phyloP scores from a whole-genome alignment of 2,797 vertebrate species.

The Vespertilio murinus region DNA sequence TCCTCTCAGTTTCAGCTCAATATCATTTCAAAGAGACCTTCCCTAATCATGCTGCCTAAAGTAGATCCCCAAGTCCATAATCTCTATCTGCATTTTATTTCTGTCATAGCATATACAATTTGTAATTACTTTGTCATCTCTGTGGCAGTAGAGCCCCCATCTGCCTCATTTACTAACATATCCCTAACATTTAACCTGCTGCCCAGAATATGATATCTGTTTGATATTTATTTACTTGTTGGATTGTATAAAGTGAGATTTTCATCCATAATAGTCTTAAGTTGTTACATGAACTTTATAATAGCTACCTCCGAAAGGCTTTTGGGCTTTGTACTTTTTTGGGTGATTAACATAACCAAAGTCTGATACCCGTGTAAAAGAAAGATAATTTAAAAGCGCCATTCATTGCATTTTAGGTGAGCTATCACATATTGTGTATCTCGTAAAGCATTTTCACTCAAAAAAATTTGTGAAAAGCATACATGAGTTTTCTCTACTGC shows the following conservation, averaged over 20 bases:
- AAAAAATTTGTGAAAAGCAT: slow-evolving; percentile 26
- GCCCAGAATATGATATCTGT: background rate
- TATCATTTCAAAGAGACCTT: background rate
- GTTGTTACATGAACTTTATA: background rate
- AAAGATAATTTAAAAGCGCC: background rate
- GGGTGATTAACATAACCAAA: slow-evolving; percentile 13
- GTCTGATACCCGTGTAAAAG: background rate
- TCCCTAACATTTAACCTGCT: background rate
- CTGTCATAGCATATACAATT: background rate
- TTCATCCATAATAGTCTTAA: background rate
- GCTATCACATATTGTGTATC: background rate
- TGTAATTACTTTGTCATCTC: background rate
- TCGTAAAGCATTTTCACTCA: slow-evolving; percentile 41
- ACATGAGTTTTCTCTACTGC: slow-evolving; percentile 34
- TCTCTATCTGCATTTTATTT: background rate
- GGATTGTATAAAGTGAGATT: background rate
- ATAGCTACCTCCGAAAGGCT: background rate
- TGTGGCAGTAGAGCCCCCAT: background rate
- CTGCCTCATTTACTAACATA: background rate
- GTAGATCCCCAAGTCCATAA: background rate
- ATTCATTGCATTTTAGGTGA: slow-evolving; percentile 44
- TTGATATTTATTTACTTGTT: background rate
- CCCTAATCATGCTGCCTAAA: background rate
- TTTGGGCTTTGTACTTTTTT: background rate
- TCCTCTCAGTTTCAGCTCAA: background rate